phyloP scores from a whole-genome alignment of 1,140 invertebrate species.

The Drosophila arawakana region DNA sequence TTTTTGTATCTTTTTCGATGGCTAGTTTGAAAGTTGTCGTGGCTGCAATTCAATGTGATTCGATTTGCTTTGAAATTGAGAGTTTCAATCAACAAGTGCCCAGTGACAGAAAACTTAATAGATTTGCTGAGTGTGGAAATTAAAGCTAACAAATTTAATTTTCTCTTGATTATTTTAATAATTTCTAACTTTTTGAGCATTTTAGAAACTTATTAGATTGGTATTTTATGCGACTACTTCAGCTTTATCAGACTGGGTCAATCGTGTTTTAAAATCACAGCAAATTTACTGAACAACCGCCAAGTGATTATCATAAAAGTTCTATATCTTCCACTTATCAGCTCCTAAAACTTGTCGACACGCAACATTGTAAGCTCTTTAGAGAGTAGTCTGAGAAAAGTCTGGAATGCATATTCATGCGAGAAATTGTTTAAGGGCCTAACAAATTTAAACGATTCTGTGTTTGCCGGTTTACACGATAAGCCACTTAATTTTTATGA shows the following conservation, averaged over 20 bases:
- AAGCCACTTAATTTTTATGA: slow-evolving; percentile 76
- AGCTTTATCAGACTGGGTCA: slow-evolving; percentile 52
- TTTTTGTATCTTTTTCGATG: neutral
- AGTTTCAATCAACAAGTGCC: neutral
- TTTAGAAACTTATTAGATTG: too few species aligned
- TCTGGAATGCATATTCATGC: slow-evolving; percentile 26
- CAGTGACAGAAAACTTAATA: neutral
- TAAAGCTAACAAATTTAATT: too few species aligned
- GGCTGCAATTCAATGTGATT: slow-evolving; percentile 18
- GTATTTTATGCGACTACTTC: neutral
- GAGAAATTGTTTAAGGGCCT: slow-evolving; percentile 45
- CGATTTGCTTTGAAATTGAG: neutral
- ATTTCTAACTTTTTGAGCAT: too few species aligned
- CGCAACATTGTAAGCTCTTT: slow-evolving; percentile 34
- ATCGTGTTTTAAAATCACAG: slow-evolving; percentile 24
- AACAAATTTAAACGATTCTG: slow-evolving; percentile 62
- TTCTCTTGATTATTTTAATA: too few species aligned
- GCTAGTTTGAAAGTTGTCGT: slow-evolving; percentile 49
- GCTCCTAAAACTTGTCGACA: slow-evolving; percentile 31
- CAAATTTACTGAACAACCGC: slow-evolving; percentile 21
- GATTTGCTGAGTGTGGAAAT: neutral
- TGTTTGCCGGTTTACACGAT: slow-evolving; percentile 51
- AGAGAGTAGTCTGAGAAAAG: neutral
- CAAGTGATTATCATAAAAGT: slow-evolving; percentile 53
- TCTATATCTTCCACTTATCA: slow-evolving; percentile 20